Evolutionary conservation across 2,113 vertebrate genomes (phyloP).

Genomic region (Motacilla tschutschensis): DNA sequence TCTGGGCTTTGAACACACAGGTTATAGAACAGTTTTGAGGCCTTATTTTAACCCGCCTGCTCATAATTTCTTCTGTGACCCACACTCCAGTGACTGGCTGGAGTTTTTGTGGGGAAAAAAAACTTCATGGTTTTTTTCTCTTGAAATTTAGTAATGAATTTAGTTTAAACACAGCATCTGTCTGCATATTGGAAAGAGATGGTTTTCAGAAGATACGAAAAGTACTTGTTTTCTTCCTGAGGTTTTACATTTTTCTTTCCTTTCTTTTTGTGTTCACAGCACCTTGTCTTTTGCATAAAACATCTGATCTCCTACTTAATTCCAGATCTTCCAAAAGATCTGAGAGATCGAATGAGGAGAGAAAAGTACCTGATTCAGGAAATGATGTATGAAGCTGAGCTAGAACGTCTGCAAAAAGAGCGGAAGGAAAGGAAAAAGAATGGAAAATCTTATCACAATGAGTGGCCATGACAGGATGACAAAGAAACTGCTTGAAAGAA

Average conservation of each 20-base stretch:
- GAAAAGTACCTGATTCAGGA: constrained; percentile 98
- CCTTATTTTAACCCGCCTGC: neutral
- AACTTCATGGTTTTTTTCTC: neutral
- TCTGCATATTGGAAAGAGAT: neutral
- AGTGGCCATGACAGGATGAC: constrained; percentile 84
- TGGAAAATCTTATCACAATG: constrained; percentile 83
- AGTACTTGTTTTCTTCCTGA: neutral
- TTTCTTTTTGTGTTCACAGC: constrained; percentile 73
- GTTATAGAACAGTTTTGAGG: neutral
- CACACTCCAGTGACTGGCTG: too few relatives aligned
- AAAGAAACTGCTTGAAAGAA: neutral
- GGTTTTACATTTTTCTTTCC: neutral
- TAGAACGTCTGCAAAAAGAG: constrained; percentile 90
- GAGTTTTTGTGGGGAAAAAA: neutral
- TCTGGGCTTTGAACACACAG: neutral
- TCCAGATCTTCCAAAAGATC: constrained; percentile 95
- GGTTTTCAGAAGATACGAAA: neutral
- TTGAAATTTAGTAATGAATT: neutral
- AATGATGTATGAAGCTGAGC: constrained; percentile 96
- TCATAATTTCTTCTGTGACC: neutral
- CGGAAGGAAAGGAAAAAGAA: constrained; percentile 86
- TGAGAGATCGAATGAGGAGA: constrained; percentile 92
- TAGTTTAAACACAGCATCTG: neutral
- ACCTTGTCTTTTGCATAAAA: constrained; percentile 95
- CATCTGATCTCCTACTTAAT: constrained; percentile 96